Percentiles rank a stretch among this genome's conserved stretches.
Evolutionary conservation across 2,888 invertebrate species (phyloP).

Genomic region (Standfussiana lucernea): DNA sequence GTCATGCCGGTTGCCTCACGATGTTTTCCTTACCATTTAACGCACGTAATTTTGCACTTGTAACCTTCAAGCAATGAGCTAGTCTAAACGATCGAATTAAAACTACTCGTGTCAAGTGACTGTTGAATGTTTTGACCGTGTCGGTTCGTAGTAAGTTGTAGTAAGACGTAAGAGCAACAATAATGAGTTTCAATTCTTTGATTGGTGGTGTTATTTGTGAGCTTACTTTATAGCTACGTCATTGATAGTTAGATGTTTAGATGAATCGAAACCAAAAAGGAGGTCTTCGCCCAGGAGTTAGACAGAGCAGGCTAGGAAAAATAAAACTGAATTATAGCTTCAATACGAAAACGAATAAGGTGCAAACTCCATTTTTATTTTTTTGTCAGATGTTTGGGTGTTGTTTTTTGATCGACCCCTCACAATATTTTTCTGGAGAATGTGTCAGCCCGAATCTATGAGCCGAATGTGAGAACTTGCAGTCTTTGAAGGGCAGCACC

Average conservation of each 20-base stretch:
- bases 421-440: too few species aligned
- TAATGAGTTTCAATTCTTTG: constrained; percentile 15
- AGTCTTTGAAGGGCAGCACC: too few species aligned
- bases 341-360: too few species aligned
- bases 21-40: background rate
- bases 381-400: too few species aligned
- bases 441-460: too few species aligned
- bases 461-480: too few species aligned
- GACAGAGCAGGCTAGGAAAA: too few species aligned
- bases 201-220: background rate
- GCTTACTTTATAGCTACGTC: background rate
- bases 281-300: too few species aligned
- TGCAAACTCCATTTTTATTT: too few species aligned
- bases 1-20: background rate
- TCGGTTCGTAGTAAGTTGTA: constrained; percentile 13
- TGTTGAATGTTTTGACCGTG: constrained; percentile 33
- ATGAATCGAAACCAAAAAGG: too few species aligned
- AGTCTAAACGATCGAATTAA: constrained; percentile 27
- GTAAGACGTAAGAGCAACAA: background rate
- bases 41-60: constrained; percentile 6
- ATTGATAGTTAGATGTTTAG: background rate
- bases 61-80: constrained; percentile 32
- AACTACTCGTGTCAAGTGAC: constrained; percentile 6
- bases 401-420: too few species aligned
- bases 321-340: too few species aligned